phyloP scores from a whole-genome alignment of 2,797 vertebrate genomes.

The Gastrophryne carolinensis region DNA sequence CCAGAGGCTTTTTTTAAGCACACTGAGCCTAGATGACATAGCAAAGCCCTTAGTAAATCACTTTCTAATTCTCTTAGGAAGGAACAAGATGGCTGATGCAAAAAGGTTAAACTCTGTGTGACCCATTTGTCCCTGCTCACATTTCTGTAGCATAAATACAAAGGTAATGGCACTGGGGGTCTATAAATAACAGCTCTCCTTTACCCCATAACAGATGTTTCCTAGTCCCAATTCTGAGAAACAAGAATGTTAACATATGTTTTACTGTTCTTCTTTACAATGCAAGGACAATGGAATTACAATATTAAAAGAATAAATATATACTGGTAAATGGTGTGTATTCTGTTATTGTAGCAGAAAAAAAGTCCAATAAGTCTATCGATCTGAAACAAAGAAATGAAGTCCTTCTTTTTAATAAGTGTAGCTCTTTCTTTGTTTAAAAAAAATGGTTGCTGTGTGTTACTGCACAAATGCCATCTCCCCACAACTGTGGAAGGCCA shows the following conservation, averaged over 20 bases:
- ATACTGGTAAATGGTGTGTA: not conserved
- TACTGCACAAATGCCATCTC: too few relatives aligned
- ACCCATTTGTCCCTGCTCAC: not conserved
- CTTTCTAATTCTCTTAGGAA: not conserved
- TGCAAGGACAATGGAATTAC: not conserved
- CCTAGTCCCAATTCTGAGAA: not conserved
- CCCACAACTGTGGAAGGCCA: too few relatives aligned
- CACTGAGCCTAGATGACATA: too few relatives aligned
- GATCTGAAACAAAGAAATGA: too few relatives aligned
- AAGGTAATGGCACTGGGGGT: not conserved
- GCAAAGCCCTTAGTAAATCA: not conserved
- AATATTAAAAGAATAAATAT: not conserved
- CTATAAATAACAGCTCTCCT: conserved; percentile 3
- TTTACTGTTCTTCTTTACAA: not conserved
- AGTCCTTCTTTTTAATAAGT: too few relatives aligned
- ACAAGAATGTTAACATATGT: not conserved
- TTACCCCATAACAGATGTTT: not conserved
- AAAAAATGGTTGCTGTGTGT: too few relatives aligned
- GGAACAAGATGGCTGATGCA: not conserved
- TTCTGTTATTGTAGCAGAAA: not conserved
- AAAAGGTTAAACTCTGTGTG: not conserved
- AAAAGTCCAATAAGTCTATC: too few relatives aligned
- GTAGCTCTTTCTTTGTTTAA: too few relatives aligned
- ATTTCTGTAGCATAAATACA: conserved; percentile 8
- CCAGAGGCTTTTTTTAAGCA: too few relatives aligned